phyloP scores from a whole-genome alignment of 2,113 vertebrate species.

The Neogobius melanostomus region DNA sequence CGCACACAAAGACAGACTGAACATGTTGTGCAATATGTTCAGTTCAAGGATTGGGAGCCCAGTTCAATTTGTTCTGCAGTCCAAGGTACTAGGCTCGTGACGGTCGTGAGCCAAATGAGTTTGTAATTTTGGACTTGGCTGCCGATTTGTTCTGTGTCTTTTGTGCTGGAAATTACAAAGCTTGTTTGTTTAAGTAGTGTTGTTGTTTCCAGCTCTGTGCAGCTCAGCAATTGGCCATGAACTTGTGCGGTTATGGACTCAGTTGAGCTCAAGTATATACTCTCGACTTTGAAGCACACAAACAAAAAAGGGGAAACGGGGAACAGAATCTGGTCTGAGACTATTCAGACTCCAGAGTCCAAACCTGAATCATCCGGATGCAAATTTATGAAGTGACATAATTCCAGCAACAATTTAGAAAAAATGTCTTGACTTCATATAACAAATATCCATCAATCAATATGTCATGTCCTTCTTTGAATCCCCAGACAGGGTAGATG shows the following conservation, averaged over 20 bases:
- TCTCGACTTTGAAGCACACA: not conserved
- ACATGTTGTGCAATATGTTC: slow-evolving; percentile 2
- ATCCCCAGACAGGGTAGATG: not conserved
- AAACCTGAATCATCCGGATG: not conserved
- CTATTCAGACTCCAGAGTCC: not conserved
- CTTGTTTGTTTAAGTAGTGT: slow-evolving; percentile 1
- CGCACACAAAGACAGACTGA: slow-evolving; percentile 15
- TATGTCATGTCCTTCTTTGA: not conserved
- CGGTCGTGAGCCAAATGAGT: slow-evolving; percentile 20
- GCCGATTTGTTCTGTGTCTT: slow-evolving; percentile 5
- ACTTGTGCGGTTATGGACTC: not conserved
- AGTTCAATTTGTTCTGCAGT: slow-evolving; percentile 1
- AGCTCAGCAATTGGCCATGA: slow-evolving; percentile 6
- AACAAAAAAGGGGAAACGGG: not conserved
- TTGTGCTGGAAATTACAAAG: slow-evolving; percentile 2
- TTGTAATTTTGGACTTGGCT: slow-evolving; percentile 14
- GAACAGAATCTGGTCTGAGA: not conserved
- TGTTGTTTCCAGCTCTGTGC: slow-evolving; percentile 4
- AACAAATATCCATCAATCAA: too few species aligned
- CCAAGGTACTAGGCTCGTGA: not conserved
- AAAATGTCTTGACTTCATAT: too few species aligned
- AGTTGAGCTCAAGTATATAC: not conserved
- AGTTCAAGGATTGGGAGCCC: slow-evolving; percentile 2
- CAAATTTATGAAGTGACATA: not conserved
- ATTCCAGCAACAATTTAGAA: too few species aligned